Percentiles rank a stretch among this genome's conserved stretches.
These are phyloP conservation scores for Pseudorhombus dupliciocellatus DNA, from an alignment of 2,113 vertebrate species.

Conservation along the genomic window DNA sequence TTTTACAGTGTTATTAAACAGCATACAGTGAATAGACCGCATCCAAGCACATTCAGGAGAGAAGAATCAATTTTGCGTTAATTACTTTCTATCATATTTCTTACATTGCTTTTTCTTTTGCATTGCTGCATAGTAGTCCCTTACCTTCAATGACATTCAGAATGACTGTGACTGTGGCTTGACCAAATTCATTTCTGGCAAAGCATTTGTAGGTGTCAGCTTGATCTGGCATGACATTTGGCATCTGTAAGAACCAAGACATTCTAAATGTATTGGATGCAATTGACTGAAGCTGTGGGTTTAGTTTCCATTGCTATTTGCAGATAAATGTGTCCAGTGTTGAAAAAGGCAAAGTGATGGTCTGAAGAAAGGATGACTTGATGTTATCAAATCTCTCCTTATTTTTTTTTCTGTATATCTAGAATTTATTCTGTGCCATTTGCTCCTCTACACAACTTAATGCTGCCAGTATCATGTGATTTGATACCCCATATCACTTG, in stretches of 20 bases:
- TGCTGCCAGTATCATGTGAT: slow-evolving; percentile 22
- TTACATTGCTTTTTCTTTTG: background rate
- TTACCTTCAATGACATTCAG: slow-evolving; percentile 88
- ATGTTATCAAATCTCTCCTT: slow-evolving; percentile 17
- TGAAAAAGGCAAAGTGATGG: background rate
- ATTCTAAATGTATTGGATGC: background rate
- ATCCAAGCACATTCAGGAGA: background rate
- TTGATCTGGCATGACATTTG: slow-evolving; percentile 80
- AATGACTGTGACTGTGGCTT: slow-evolving; percentile 81
- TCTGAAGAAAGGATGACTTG: slow-evolving; percentile 12
- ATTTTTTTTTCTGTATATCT: background rate
- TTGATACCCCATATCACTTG: slow-evolving; percentile 51
- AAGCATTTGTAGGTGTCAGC: slow-evolving; percentile 85
- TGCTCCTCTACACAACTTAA: background rate
- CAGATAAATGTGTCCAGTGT: no score
- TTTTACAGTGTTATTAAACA: slow-evolving; percentile 9
- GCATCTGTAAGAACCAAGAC: slow-evolving; percentile 80
- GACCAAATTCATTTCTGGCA: slow-evolving; percentile 84
- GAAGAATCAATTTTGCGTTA: background rate
- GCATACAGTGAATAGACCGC: background rate
- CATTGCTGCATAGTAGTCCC: slow-evolving; percentile 14
- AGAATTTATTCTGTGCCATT: background rate
- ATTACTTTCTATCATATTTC: background rate
- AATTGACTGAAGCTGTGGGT: background rate
- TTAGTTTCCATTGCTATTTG: no score